phyloP scores from a whole-genome alignment of 2,888 invertebrate genomes.

The Caenorhabditis angaria region DNA sequence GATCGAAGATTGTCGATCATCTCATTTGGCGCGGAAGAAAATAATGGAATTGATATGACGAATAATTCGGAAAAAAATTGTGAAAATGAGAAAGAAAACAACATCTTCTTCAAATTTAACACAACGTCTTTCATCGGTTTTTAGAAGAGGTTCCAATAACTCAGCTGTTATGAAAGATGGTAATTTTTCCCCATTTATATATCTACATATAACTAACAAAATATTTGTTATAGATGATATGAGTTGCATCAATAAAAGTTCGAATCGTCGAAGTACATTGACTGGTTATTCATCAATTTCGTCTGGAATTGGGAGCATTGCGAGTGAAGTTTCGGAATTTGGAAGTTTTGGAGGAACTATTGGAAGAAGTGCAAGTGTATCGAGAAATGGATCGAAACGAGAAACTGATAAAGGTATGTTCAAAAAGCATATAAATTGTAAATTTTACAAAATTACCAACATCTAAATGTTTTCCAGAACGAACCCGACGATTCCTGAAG shows the following conservation, averaged over 20 bases:
- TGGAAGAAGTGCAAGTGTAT: conserved; percentile 22
- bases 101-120: conserved; percentile 33
- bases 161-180: conserved; percentile 21
- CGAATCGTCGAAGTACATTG: conserved; percentile 29
- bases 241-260: background rate
- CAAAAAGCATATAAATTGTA: background rate
- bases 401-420: conserved; percentile 29
- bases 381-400: conserved; percentile 33
- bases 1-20: background rate
- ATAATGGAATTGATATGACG: background rate
- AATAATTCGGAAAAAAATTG: too few relatives aligned
- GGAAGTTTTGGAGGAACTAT: conserved; percentile 16
- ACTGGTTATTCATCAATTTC: conserved; percentile 37
- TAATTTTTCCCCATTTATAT: background rate
- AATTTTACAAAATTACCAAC: background rate
- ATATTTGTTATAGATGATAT: background rate
- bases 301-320: conserved; percentile 40
- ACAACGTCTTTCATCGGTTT: conserved; percentile 28
- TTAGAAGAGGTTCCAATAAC: conserved; percentile 21
- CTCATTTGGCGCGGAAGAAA: background rate
- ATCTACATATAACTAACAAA: background rate
- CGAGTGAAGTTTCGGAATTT: conserved; percentile 27
- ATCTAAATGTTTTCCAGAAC: conserved; percentile 13
- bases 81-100: conserved; percentile 33
- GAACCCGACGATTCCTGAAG: conserved; percentile 22